Evolutionary conservation across 2,888 invertebrate genomes (phyloP), one percentile per base, ranked within the genome.

Genomic region (Pseudoips prasinana): DNA sequence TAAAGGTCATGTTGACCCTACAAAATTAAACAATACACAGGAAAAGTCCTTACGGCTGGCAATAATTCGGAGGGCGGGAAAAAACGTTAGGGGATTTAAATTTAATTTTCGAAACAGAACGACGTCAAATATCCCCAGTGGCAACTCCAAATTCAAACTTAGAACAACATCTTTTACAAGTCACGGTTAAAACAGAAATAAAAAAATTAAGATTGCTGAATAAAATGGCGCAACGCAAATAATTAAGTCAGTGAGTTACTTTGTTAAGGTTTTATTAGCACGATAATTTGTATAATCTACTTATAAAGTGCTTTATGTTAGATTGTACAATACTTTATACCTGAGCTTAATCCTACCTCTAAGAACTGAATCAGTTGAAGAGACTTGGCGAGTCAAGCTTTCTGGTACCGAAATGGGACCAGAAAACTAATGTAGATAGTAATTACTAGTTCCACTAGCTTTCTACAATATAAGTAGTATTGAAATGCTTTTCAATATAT

Each of bases 101-200:
- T 87, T 88, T 86, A 87, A 88, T 87, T 87, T 87, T 75, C 75
- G 73, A 79, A 77, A 77, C 65, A 73, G 59, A 84, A 83, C 77
- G 76, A 79, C 82, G 80, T 77, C 77, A 77, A 84, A 77, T 70
- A 79, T 84, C 73, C 84, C 84, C 64, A 64, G 75, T 64, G 80
- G 80, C 76, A 38, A 63, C 62, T 72, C 65, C 57, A 76, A 80
- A 73, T 83, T 82, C 74, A 72, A 78, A 68, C 64, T 55, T 63
- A 53, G 54, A 66, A 70, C 58, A 70, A 71, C 62, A 63, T 74
- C 69, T 69, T 72, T 55, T 57, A 61, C 69, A 75, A 73, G 65
- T 60, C 55, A 49, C 56, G 48, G 52, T 57, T 54, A 51, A 54
- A 64, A 64, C 64, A 59, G 56, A 58, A 58, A 62, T 44, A 59